Base-by-base conservation (phyloP, 2,797 vertebrate species). In the Malurus leucopterus region DNA sequence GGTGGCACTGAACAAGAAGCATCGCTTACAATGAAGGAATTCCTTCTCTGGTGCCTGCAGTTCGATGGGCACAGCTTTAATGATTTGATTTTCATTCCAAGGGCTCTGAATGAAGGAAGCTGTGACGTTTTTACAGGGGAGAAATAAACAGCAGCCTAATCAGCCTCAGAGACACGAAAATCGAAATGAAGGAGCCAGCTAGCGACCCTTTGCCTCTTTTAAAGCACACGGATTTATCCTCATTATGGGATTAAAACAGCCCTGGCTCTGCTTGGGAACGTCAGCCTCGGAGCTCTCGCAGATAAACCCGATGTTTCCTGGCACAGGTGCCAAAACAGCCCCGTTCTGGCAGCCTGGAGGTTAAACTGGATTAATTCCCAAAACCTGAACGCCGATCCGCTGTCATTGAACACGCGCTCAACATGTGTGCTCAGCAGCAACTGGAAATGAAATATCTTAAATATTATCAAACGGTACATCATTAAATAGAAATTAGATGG, bases 401-500 rank as follows among this genome's bases (percentile, higher is more conserved):
- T 21, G 13, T 23, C 53, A 83, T 68, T n/a, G 72, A 73, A 51
- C 84, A 32, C 2, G 57, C 0, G 29, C 80, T 87, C 95, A 88
- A 96, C 85, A 72, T 14, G 86, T 81, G 93, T 36, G 93, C 95
- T 83, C 44, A 32, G 90, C 27, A 34, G 93, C 91, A 57, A 71
- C 49, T 9, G 64, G 9, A 54, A 53, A 65, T 38, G 92, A 93
- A 85, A 84, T 69, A 80, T 71, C 93, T 94, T 91, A 89, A 91
- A 88, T 58, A 89, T 94, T 86, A 95, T 89, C 95, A 90, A 94
- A 95, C n/a, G 53, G 71, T 68, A 64, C 87, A 78, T 92, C 92
- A 89, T 96, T 96, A 96, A 86, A 90, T 81, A 95, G 67, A 95
- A 96, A 96, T 96, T 95, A 95, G 96, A 93, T 1, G 70, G 93